Base-by-base conservation (phyloP, 2,113 vertebrate species). In the Echinops telfairi region DNA sequence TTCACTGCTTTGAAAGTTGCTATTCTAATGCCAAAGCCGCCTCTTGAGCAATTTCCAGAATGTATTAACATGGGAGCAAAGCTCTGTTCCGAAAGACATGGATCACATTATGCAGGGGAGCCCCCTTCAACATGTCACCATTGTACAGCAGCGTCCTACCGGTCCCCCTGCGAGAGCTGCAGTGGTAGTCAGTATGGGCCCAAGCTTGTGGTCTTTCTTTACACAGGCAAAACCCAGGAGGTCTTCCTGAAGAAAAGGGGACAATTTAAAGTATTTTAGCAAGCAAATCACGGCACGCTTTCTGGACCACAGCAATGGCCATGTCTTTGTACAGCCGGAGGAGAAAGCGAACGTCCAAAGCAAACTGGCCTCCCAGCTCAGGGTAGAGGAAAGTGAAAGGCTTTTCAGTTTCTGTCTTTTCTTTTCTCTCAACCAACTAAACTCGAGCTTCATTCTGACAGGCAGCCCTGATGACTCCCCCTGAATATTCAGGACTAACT, bases 31-130 rank as follows among this genome's bases (percentile, higher is more conserved):
- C 96, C 97, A 97, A 96, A 95, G 95, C 96, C 97, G 95, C 96
- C 96, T 97, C 95, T 96, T 97, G 97, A 96, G 96, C 95, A 97
- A 97, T 97, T 97, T 97, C 97, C 97, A 97, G 97, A 97, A 97
- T 95, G 96, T 96, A 97, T 97, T 97, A 97, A 97, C 94, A 96
- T 93, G 90, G 95, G 88, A 96, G 96, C 94, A 95, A 94, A 96
- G 95, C 96, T 86, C 95, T 96, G 29, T 94, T 95, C 94, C 95
- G 88, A 95, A 94, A 97, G 96, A 94, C 95, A 96, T 89, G 96
- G 93, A 95, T 95, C 92, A 90, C 94, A 96, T 97, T 97, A 96
- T 97, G 93, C 96, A 95, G 83, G 95, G 95, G 83, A 97, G 95
- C 92, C 88, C 94, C 94, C 93, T 92, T 95, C 92, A 92, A 86